Evolutionary conservation across 53 echinoderm and acorn worm species (phyloP).

Genomic region (Patiria pectinifera): DNA sequence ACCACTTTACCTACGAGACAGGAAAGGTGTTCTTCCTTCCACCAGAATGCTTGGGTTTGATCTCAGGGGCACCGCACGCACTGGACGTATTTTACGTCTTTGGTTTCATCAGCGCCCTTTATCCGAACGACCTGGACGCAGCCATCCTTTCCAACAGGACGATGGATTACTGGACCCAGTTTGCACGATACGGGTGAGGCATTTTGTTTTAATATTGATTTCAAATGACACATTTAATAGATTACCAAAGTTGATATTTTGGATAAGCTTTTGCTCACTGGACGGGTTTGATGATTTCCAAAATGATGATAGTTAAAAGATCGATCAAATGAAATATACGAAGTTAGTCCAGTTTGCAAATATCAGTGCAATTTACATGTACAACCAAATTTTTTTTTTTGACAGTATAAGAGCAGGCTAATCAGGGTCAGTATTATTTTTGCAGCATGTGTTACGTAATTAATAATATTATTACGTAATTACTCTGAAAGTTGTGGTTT

Average conservation of each 20-base stretch:
- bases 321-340: too few species aligned
- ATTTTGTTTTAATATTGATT: neutral
- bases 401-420: too few species aligned
- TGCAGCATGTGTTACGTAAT: too few species aligned
- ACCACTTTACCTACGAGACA: conserved; percentile 22
- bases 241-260: neutral
- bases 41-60: neutral
- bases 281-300: neutral
- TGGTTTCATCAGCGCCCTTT: neutral
- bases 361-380: too few species aligned
- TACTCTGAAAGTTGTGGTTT: too few species aligned
- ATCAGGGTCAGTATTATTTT: too few species aligned
- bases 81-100: conserved; percentile 18
- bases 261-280: neutral
- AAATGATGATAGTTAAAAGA: too few species aligned
- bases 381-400: too few species aligned
- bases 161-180: neutral
- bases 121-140: neutral
- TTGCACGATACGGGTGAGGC: conserved; percentile 20
- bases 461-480: too few species aligned
- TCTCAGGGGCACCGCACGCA: conserved; percentile 7
- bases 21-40: neutral
- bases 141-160: neutral
- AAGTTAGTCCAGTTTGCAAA: too few species aligned
- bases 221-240: neutral